Conservation (phyloP, 2,888 invertebrate species). For the Dexiosoma caninum region DNA sequence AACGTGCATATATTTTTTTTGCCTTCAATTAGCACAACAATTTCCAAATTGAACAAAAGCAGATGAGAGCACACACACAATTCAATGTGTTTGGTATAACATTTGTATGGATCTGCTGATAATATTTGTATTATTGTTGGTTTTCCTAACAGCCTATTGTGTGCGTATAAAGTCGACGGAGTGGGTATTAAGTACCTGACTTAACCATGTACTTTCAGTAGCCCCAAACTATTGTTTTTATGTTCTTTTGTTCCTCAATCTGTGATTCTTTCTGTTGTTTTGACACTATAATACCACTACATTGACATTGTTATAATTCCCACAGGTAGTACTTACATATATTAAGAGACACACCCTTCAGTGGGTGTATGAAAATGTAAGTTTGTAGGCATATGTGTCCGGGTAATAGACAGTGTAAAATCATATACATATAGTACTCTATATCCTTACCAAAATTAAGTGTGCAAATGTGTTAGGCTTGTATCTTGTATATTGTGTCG, state of each 20-base stretch:
- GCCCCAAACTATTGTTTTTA: conserved; percentile 21
- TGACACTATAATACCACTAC: too few relatives aligned
- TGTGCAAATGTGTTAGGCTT: neutral
- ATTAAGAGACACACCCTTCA: conserved; percentile 12
- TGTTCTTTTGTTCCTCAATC: neutral
- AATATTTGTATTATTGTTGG: conserved; percentile 1
- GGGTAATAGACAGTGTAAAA: too few relatives aligned
- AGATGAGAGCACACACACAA: neutral
- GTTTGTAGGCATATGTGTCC: neutral
- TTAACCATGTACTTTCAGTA: conserved; percentile 41
- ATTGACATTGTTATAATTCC: conserved; percentile 3
- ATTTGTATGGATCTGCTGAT: conserved; percentile 32
- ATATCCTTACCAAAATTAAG: neutral
- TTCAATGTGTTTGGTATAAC: conserved; percentile 17
- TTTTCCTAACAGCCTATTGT: conserved; percentile 15
- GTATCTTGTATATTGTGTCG: too few relatives aligned
- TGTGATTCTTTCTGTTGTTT: neutral
- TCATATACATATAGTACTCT: too few relatives aligned
- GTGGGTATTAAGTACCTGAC: conserved; percentile 58
- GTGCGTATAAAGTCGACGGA: conserved; percentile 57
- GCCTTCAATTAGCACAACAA: neutral
- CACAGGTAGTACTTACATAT: neutral
- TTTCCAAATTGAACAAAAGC: neutral
- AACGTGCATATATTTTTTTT: too few relatives aligned
- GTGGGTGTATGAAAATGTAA: too few relatives aligned